Evolutionary conservation across 2,797 vertebrate species (phyloP), one percentile per base, ranked within the genome.

Genomic region (Parambassis ranga): DNA sequence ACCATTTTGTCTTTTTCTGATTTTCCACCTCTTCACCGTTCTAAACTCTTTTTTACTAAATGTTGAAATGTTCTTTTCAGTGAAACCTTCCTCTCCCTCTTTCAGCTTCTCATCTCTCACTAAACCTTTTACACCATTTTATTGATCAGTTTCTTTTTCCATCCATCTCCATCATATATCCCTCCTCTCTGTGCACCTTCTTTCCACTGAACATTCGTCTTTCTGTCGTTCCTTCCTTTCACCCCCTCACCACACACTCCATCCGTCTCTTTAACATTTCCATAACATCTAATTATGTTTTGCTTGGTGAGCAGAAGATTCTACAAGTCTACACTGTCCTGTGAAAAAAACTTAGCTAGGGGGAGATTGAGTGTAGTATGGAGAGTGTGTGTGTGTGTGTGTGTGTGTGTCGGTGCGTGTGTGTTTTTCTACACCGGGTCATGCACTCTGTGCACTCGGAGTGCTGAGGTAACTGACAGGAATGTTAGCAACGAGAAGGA

Each of bases 401-500:
- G 23, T 52, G 27, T 50, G 10, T 36, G 35, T 62, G 20, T 57
- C n/a, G n/a, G n/a, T n/a, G 10, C 36, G 35, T 62, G 20, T 57
- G 23, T 52, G 27, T 50, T 74, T 67, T 74, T 36, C 46, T 63
- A 10, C 18, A 37, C 4, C 4, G 16, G 50, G 22, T 59, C 36
- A 59, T 60, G 53, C 20, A 22, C 37, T 61, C 10, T 31, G 13
- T 46, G 38, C 13, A 3, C 20, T 38, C 4, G 1, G 3, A 26
- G 35, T 49, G 15, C 72, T 79, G 71, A 67, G 65, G 76, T 78
- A 86, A 88, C 80, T 80, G 69, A 68, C 58, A 73, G 83, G 83
- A 85, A 88, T 90, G 79, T 81, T 71, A 84, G 84, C 79, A 83
- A 76, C 78, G 36, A 90, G 60, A 39, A 79, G 91, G 90, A 91